Conservation (phyloP, 2,797 vertebrate species). For the Tinamus major region DNA sequence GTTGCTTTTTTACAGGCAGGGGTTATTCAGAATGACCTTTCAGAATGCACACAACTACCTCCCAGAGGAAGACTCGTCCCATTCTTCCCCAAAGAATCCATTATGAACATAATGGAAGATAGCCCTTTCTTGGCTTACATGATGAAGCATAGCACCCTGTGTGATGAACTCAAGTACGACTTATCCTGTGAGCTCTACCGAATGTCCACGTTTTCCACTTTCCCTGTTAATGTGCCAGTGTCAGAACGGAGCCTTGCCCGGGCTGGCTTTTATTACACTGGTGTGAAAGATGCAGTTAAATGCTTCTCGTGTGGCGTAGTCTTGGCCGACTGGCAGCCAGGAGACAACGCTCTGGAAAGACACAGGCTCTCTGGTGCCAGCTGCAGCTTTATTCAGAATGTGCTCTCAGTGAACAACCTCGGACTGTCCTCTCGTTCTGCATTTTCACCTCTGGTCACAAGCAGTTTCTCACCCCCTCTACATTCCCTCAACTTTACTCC, state of each 20-base stretch:
- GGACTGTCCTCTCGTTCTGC: slow-evolving; percentile 87
- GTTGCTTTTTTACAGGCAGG: slow-evolving; percentile 25
- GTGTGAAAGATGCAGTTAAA: slow-evolving; percentile 90
- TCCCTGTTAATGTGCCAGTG: slow-evolving; percentile 83
- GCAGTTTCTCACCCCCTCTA: slow-evolving; percentile 71
- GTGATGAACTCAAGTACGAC: slow-evolving; percentile 89
- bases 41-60: slow-evolving; percentile 85
- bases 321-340: slow-evolving; percentile 91
- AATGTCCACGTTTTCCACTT: slow-evolving; percentile 93
- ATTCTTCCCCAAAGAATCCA: slow-evolving; percentile 43
- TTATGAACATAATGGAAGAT: slow-evolving; percentile 89
- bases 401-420: slow-evolving; percentile 82
- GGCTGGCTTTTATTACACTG: slow-evolving; percentile 97
- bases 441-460: slow-evolving; percentile 81
- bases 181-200: slow-evolving; percentile 93
- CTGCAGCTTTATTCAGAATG: slow-evolving; percentile 91
- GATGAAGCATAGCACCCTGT: slow-evolving; percentile 81
- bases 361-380: slow-evolving; percentile 90
- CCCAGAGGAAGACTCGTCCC: slow-evolving; percentile 85
- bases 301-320: slow-evolving; percentile 93
- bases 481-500: slow-evolving; percentile 39
- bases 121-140: slow-evolving; percentile 83
- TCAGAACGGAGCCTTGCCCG: slow-evolving; percentile 93
- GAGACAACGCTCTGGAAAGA: slow-evolving; percentile 92
- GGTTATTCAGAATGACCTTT: slow-evolving; percentile 45